A percentile compares a stretch with the other conserved stretches of the same genome.
These are phyloP conservation scores for Acanthococcus lagerstroemiae DNA, from an alignment of 2,888 invertebrate genomes.

Conservation along the genomic window DNA sequence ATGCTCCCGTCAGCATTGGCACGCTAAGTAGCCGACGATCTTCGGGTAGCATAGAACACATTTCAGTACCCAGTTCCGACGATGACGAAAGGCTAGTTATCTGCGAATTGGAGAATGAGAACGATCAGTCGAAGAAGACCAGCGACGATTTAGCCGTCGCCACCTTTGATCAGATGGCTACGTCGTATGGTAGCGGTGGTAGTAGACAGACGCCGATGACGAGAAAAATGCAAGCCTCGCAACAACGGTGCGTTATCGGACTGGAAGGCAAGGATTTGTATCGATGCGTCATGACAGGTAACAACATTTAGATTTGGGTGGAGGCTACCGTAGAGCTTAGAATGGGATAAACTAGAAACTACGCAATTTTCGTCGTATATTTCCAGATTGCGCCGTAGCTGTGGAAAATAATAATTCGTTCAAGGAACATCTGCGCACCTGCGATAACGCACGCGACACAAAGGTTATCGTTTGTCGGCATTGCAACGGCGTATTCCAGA, in stretches of 20 bases:
- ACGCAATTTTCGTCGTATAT: too few species aligned
- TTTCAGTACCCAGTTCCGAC: slow-evolving; percentile 4
- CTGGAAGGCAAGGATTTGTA: slow-evolving; percentile 11
- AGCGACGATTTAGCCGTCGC: background rate
- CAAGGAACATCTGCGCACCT: slow-evolving; percentile 4
- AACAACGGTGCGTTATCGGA: background rate
- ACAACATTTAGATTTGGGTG: too few species aligned
- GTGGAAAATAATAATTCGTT: slow-evolving; percentile 5
- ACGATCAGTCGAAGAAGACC: too few species aligned
- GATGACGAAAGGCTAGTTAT: slow-evolving; percentile 13
- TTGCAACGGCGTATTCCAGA: slow-evolving; percentile 24
- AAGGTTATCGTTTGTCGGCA: background rate
- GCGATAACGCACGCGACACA: slow-evolving; percentile 16
- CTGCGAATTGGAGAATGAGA: too few species aligned
- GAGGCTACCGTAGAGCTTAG: too few species aligned
- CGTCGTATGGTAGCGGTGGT: too few species aligned
- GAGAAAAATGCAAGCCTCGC: background rate
- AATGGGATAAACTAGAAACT: too few species aligned
- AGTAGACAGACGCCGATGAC: background rate
- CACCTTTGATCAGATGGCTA: too few species aligned
- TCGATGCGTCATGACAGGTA: slow-evolving; percentile 8
- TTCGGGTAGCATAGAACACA: background rate
- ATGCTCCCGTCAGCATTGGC: background rate
- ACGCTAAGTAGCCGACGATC: background rate
- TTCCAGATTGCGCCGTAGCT: slow-evolving; percentile 2